Base-by-base conservation (phyloP, 2,113 vertebrate genomes). In the Peucedramus taeniatus region DNA sequence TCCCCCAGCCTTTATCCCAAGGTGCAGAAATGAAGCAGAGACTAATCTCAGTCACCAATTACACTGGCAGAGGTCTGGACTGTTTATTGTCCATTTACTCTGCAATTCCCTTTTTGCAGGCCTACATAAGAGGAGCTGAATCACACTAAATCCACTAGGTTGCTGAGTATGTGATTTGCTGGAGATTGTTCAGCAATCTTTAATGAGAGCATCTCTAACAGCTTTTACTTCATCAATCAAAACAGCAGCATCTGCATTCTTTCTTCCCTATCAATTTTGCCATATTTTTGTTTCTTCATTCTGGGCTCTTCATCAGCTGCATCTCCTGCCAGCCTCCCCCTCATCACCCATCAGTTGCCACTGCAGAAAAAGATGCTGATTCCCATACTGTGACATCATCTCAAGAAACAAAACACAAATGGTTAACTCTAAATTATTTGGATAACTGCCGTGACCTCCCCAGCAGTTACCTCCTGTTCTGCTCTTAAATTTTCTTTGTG, bases 161-260 rank as follows among this genome's bases (percentile, higher is more conserved):
- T 94, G 66, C 39, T 65, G 75, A 95, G 44, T 31, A 28, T 64
- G 66, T 40, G 47, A 87, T 85, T 78, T 94, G 30, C 31, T 83
- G 63, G 22, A 40, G 50, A 86, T 65, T 35, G 40, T 92, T 95
- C 61, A 60, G 45, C 61, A 89, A 3, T 80, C 71, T 90, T 94
- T 69, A 87, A 74, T 69, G 81, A 50, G 31, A 76, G 40, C 37
- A 53, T 76, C 71, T 83, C 61, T 82, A 91, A 56, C 28, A 83
- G 66, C 56, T 87, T 91, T 89, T 37, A 70, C 20, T 76, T 93
- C 87, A 93, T 72, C 89, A 93, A 97, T 93, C 70, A 93, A 85
- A 95, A 69, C 5, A 1, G 57, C 70, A 84, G 82, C 61, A 74
- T 90, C 94, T 87, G 88, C 39, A 81, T 31, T 64, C 49, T 78